Base-by-base conservation (phyloP, 2,797 vertebrate genomes). In the Falco naumanni region DNA sequence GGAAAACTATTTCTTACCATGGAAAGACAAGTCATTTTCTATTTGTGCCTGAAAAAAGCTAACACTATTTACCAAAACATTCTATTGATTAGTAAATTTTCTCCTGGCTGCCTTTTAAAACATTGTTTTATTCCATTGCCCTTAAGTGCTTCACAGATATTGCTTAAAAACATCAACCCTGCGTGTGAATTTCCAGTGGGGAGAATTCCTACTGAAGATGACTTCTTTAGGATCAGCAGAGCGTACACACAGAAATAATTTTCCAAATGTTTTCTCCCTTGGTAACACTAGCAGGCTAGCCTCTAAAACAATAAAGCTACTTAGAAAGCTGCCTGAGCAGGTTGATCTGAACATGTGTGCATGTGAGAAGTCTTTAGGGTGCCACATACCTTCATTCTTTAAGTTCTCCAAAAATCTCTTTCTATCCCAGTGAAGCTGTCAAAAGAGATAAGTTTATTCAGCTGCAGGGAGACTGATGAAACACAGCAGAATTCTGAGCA, bases 341-440 rank as follows among this genome's bases (percentile, higher is more conserved):
- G 70, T 1, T 54, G 48, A 66, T 51, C 51, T 4, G 3, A 88
- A 77, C 51, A 81, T 75, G 48, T 4, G 53, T 37, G 51, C 76
- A n/a, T 8, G 31, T 2, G 1, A 60, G 37, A 91, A 90, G 33
- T n/a, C 41, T 77, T 92, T 7, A 83, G 68, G 64, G 61, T 92
- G 89, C 43, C 41, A 94, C 86, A 82, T 89, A 91, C 77, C 93
- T 92, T 84, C 45, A 39, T 53, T 76, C 82, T 77, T 70, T 43
- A 68, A 66, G 43, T 41, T 72, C 63, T 82, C 74, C 43, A 60
- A 66, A 86, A 81, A 81, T 50, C 37, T 68, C 68, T 84, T 56
- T 56, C 83, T 54, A 39, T 48, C 56, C 47, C 71, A 26, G 26
- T 7, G 71, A 94, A 90, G 86, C 88, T 90, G 83, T 54, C 20